These are phyloP conservation scores for Trimorus sp. DNA, from an alignment of 2,888 invertebrate species.

Conservation along the genomic window DNA sequence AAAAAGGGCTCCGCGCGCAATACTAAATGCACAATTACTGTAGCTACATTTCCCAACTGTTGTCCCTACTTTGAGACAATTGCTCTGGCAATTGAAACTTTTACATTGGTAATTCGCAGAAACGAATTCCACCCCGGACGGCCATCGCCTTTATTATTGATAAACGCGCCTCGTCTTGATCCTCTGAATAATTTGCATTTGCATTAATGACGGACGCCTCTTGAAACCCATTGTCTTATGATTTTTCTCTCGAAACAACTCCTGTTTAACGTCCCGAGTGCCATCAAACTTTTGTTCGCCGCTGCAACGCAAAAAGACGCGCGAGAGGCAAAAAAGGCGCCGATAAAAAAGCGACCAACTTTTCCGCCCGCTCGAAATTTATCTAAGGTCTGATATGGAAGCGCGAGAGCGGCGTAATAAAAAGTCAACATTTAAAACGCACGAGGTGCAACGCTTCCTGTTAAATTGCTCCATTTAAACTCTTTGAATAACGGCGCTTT, in stretches of 20 bases:
- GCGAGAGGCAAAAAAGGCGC: not conserved
- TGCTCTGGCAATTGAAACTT: conserved; percentile 24
- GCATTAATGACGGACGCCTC: conserved; percentile 26
- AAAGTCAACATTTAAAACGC: conserved; percentile 40
- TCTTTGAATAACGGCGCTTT: conserved; percentile 43
- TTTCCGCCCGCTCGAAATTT: conserved; percentile 4
- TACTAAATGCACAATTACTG: conserved; percentile 12
- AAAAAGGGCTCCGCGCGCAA: not conserved
- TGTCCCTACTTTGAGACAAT: conserved; percentile 22
- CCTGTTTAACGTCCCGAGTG: not conserved
- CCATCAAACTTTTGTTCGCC: conserved; percentile 4
- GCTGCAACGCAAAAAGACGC: not conserved
- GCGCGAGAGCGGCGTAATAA: conserved; percentile 19
- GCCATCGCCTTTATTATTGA: conserved; percentile 29
- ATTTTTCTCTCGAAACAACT: conserved; percentile 16
- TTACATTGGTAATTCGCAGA: conserved; percentile 25
- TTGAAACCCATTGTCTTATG: conserved; percentile 25
- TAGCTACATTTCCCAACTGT: conserved; percentile 22
- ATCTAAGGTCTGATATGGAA: conserved; percentile 7
- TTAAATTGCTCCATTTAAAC: conserved; percentile 46
- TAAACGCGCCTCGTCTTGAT: conserved; percentile 28
- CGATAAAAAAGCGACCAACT: not conserved
- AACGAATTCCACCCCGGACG: conserved; percentile 19
- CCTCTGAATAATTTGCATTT: conserved; percentile 39
- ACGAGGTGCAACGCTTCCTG: conserved; percentile 40